Conservation (phyloP, 2,888 invertebrate genomes). For the Drosophila histrio region DNA sequence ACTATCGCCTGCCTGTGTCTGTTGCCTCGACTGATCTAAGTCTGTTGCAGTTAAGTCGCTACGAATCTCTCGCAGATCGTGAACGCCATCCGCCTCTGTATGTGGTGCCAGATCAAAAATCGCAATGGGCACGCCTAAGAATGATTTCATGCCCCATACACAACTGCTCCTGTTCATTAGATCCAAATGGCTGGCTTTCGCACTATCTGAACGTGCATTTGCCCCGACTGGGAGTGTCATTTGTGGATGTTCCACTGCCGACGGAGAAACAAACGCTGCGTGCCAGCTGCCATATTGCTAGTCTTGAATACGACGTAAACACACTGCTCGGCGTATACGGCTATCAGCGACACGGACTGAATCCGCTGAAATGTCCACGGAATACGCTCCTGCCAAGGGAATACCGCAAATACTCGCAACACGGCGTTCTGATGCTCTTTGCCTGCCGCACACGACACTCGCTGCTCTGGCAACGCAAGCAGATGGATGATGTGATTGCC, state of each 20-base stretch:
- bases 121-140: slow-evolving; percentile 39
- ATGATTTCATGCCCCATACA: slow-evolving; percentile 44
- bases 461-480: slow-evolving; percentile 52
- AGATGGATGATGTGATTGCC: slow-evolving; percentile 46
- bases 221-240: slow-evolving; percentile 6
- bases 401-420: slow-evolving; percentile 58
- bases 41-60: slow-evolving; percentile 29
- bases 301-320: slow-evolving; percentile 31
- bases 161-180: slow-evolving; percentile 22
- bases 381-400: slow-evolving; percentile 50
- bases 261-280: slow-evolving; percentile 27
- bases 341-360: slow-evolving; percentile 51
- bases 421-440: slow-evolving; percentile 53
- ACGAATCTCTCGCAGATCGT: slow-evolving; percentile 30
- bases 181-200: slow-evolving; percentile 42
- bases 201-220: slow-evolving; percentile 42
- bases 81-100: slow-evolving; percentile 30
- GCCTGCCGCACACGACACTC: slow-evolving; percentile 61
- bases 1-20: slow-evolving; percentile 41
- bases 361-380: slow-evolving; percentile 57
- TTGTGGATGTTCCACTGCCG: slow-evolving; percentile 37
- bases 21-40: slow-evolving; percentile 27
- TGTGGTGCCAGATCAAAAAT: slow-evolving; percentile 38
- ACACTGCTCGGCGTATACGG: slow-evolving; percentile 47
- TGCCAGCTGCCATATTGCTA: slow-evolving; percentile 20